Percentiles rank a stretch among this genome's conserved stretches.
phyloP scores from a whole-genome alignment of 2,888 invertebrate genomes.

The Ophonus ardosiacus region DNA sequence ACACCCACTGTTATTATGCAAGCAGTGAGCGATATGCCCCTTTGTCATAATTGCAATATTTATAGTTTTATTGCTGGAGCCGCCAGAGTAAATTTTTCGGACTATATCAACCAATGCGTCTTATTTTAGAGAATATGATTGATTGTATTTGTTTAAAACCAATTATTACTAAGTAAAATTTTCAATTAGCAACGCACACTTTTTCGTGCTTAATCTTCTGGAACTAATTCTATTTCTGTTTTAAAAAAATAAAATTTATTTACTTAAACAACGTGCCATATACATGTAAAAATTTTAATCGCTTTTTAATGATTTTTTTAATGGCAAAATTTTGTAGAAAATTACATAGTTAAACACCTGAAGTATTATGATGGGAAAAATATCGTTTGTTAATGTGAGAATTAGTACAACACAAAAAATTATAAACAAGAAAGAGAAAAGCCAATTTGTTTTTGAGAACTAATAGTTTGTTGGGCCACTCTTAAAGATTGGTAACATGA shows the following conservation, averaged over 20 bases:
- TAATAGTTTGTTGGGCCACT: conserved; percentile 7
- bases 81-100: no score
- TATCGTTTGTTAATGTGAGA: neutral
- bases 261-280: neutral
- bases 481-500: conserved; percentile 32
- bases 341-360: conserved; percentile 15
- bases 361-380: neutral
- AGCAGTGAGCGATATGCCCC: no score
- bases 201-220: neutral
- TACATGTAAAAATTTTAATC: conserved; percentile 16
- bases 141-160: neutral
- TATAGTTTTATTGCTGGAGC: no score
- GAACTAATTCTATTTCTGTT: neutral
- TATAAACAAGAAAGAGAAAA: neutral
- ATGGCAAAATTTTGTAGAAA: conserved; percentile 6
- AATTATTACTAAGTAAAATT: neutral
- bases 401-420: neutral
- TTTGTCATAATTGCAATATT: no score
- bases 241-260: neutral
- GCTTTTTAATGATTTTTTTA: conserved; percentile 41
- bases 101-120: no score
- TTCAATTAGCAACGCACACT: neutral
- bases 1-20: no score
- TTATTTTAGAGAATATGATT: no score
- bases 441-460: neutral